A percentile compares a stretch with the other conserved stretches of the same genome.
phyloP scores from a whole-genome alignment of 1,140 invertebrate genomes.

The Geopemphigus sp. region DNA sequence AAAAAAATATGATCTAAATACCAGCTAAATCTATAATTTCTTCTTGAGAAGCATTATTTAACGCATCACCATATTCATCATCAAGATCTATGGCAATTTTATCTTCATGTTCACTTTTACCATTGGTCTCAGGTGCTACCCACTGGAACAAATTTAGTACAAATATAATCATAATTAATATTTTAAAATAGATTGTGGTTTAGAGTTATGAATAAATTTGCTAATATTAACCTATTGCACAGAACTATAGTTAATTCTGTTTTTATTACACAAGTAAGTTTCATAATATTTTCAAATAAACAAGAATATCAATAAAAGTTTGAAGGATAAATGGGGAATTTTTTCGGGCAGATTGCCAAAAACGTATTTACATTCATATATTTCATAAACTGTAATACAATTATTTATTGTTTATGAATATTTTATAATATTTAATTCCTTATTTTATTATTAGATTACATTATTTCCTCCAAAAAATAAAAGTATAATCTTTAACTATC shows the following conservation, averaged over 20 bases:
- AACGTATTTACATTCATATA: not conserved
- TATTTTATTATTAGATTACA: not conserved
- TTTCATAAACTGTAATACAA: not conserved
- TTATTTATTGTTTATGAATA: not conserved
- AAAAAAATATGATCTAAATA: conserved; percentile 56
- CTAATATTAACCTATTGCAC: not conserved
- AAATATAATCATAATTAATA: conserved; percentile 9
- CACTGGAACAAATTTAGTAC: conserved; percentile 64
- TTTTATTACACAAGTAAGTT: conserved; percentile 19
- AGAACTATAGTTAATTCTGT: conserved; percentile 10
- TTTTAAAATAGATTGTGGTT: not conserved
- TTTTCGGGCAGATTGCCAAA: not conserved
- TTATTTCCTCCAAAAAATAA: not conserved
- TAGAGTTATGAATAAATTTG: not conserved
- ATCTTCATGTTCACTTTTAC: conserved; percentile 80
- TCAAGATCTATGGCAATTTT: conserved; percentile 89
- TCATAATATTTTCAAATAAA: conserved; percentile 20
- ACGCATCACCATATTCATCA: conserved; percentile 93
- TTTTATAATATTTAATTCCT: not conserved
- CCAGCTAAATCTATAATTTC: conserved; percentile 99
- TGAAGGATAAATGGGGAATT: conserved; percentile 28
- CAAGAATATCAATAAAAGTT: not conserved
- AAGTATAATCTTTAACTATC: not conserved
- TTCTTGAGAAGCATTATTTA: conserved; percentile 87
- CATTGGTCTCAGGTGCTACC: conserved; percentile 77